These are phyloP conservation scores for Rutpela maculata DNA, from an alignment of 2,888 invertebrate species.

Conservation along the genomic window DNA sequence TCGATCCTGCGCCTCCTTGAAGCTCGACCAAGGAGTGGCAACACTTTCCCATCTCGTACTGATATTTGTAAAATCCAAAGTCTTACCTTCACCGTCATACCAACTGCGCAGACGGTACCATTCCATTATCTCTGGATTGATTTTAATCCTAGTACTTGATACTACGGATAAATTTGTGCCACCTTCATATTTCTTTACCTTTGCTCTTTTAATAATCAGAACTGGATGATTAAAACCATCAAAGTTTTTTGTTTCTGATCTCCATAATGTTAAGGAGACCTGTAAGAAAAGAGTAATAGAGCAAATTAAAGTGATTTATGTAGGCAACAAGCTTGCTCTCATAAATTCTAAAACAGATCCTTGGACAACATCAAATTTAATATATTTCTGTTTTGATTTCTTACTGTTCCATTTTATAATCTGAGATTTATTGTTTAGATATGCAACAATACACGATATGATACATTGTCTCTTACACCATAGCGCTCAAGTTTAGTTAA, in stretches of 20 bases:
- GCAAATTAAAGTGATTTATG: not conserved
- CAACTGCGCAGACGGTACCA: constrained; percentile 92
- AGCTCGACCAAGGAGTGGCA: constrained; percentile 82
- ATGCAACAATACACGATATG: too few species aligned
- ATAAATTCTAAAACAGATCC: too few species aligned
- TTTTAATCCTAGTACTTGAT: constrained; percentile 79
- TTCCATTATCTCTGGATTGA: constrained; percentile 93
- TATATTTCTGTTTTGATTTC: too few species aligned
- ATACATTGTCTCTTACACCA: too few species aligned
- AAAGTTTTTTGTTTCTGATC: constrained; percentile 90
- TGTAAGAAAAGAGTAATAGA: constrained; percentile 62
- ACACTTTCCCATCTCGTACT: constrained; percentile 74
- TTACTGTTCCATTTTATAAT: too few species aligned
- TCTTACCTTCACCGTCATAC: constrained; percentile 88
- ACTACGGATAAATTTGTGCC: constrained; percentile 81
- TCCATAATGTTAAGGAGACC: constrained; percentile 94
- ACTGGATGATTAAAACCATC: constrained; percentile 86
- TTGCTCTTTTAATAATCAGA: constrained; percentile 89
- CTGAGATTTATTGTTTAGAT: too few species aligned
- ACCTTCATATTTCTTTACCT: constrained; percentile 91
- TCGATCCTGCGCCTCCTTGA: constrained; percentile 84
- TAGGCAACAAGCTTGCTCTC: too few species aligned
- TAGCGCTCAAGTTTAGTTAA: too few species aligned
- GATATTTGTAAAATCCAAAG: constrained; percentile 79
- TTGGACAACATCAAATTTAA: too few species aligned